These are phyloP conservation scores for Branchinecta lynchi DNA, from an alignment of 1,140 invertebrate genomes.

Conservation along the genomic window DNA sequence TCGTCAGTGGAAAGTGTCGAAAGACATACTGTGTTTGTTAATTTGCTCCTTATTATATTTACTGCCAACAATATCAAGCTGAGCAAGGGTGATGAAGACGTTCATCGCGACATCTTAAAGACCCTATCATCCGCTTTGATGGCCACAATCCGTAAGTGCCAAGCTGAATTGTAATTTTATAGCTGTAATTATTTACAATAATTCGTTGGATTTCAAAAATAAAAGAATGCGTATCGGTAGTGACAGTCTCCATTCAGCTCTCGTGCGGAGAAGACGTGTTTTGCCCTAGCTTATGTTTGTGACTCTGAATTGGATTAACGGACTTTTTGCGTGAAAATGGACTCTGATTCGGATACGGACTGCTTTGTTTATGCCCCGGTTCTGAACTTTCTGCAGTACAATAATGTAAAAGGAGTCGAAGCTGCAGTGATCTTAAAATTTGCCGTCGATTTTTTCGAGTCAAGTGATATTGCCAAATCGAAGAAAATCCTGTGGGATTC, in stretches of 20 bases:
- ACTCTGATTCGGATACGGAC: slow-evolving; percentile 8
- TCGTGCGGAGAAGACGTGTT: slow-evolving; percentile 1
- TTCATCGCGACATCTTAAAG: too few species aligned
- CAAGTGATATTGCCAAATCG: slow-evolving; percentile 9
- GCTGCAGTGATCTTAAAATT: slow-evolving; percentile 9
- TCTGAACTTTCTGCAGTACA: slow-evolving; percentile 5
- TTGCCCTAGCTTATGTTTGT: neutral
- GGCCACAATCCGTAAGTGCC: too few species aligned
- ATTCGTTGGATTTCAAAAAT: too few species aligned
- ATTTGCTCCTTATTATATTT: too few species aligned
- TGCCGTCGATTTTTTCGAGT: slow-evolving; percentile 5
- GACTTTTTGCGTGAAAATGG: slow-evolving; percentile 1
- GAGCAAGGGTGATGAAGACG: too few species aligned
- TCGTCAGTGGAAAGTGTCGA: too few species aligned
- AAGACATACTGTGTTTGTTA: too few species aligned
- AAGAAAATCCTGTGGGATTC: slow-evolving; percentile 6
- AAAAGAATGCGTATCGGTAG: too few species aligned
- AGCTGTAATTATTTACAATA: too few species aligned
- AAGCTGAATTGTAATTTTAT: too few species aligned
- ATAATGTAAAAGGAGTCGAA: slow-evolving; percentile 2
- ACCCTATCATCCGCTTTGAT: too few species aligned
- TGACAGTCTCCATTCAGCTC: slow-evolving; percentile 3
- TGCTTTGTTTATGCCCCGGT: slow-evolving; percentile 1
- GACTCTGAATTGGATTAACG: slow-evolving; percentile 6
- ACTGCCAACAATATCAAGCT: too few species aligned